Base-by-base conservation (phyloP, 1,140 invertebrate species). In the Phymorhynchus buccinoides region DNA sequence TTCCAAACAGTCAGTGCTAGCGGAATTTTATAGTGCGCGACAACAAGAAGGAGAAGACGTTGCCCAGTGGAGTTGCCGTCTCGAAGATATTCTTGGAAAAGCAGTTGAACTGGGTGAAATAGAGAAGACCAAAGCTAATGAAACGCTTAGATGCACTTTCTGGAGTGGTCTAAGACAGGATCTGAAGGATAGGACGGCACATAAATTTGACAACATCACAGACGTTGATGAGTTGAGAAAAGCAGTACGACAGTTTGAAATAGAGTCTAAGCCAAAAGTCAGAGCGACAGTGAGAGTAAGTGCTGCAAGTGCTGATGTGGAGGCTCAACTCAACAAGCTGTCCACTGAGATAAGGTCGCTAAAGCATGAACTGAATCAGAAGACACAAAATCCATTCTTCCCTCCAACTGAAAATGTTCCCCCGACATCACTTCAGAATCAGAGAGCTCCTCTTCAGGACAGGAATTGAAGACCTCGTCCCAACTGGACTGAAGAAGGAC, bases 61-160 rank as follows among this genome's bases (percentile, higher is more conserved):
- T 6, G 73, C 86, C 18, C 35, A 79, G 41, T 88, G 87, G 85
- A 77, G 85, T 32, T 80, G 48, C 52, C 30, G 85, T n/a, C 56
- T 88, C 3, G 73, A 88, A 41, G 87, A 85, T 30, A 78, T 88
- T 1, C n/a, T 88, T 1, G 80, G 73, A 66, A 88, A 83, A 78
- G 85, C 68, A 44, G 9, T 85, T 1, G 84, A 80, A 18, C 42
- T 62, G 18, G 81, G 73, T 16, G 30, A 66, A 1, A 77, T 88
- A 0, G 35, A 48, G 1, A 22, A 39, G 9, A 30, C 22, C 3
- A 52, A 80, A 0, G 35, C 68, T 9, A 84, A 86, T 35, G 27
- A 48, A 1, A 86, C 85, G 84, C 62, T 86, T 7, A 68, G 85
- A 77, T 48, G 62, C 22, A 84, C 68, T 48, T 83, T 88, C 22